These are phyloP conservation scores for Athrips mouffetella DNA, from an alignment of 2,888 invertebrate species.

Conservation along the genomic window DNA sequence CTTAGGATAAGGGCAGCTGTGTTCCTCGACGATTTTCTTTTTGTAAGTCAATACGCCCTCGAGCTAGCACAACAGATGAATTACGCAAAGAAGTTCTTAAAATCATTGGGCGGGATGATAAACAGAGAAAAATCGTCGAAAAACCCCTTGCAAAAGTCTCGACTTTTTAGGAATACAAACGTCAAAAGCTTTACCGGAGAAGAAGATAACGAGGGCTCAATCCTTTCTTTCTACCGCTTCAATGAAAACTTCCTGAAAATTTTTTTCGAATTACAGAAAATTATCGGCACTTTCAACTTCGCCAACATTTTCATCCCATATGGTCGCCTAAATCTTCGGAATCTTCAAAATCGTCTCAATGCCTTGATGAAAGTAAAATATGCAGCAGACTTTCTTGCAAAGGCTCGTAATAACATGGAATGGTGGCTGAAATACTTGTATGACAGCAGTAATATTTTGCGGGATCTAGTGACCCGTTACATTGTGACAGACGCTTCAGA, in stretches of 20 bases:
- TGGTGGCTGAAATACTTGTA: too few species aligned
- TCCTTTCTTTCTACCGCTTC: not conserved
- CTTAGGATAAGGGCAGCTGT: constrained; percentile 13
- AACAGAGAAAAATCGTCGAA: constrained; percentile 15
- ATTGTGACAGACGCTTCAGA: not conserved
- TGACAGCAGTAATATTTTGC: not conserved
- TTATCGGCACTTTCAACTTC: not conserved
- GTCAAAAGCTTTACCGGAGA: constrained; percentile 7
- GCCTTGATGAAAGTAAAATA: too few species aligned
- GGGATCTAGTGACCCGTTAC: not conserved
- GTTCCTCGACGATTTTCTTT: constrained; percentile 22
- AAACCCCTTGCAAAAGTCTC: not conserved
- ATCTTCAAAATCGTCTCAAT: too few species aligned
- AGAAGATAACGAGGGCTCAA: constrained; percentile 2
- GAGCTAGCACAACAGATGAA: not conserved
- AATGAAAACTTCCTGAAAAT: not conserved
- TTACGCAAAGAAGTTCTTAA: not conserved
- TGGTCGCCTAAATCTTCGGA: too few species aligned
- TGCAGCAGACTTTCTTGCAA: too few species aligned
- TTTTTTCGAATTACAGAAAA: not conserved
- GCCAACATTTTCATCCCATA: not conserved
- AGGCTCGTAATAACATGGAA: too few species aligned
- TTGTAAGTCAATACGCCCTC: constrained; percentile 16
- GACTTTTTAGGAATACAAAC: constrained; percentile 22
- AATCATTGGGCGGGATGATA: constrained; percentile 19